Conservation (phyloP, 2,797 vertebrate genomes). For the Rhabdomys pumilio region DNA sequence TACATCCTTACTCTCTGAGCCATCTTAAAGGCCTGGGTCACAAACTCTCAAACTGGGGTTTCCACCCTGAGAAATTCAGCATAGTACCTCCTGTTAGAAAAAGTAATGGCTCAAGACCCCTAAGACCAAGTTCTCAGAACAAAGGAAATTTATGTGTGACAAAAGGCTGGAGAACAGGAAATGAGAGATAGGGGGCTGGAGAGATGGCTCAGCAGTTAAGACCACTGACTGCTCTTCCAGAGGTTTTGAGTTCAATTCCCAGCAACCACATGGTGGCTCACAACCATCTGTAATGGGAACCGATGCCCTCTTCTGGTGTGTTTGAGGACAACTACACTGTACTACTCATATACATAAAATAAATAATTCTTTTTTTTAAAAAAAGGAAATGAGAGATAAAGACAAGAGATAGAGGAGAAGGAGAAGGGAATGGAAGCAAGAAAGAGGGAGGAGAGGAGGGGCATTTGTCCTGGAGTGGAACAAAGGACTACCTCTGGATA, state of each 20-base stretch:
- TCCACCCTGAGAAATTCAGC: neutral
- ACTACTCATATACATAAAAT: too few species aligned
- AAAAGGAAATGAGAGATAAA: neutral
- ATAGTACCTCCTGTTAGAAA: neutral
- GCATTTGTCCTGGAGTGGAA: neutral
- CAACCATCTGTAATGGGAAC: too few species aligned
- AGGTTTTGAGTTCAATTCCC: too few species aligned
- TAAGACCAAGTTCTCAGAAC: neutral
- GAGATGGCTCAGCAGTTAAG: too few species aligned
- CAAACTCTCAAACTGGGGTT: neutral
- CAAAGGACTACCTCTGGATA: neutral
- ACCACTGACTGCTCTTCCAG: too few species aligned
- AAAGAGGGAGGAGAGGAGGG: neutral
- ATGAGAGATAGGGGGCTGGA: neutral
- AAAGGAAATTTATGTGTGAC: neutral
- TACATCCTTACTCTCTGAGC: neutral
- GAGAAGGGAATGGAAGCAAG: neutral
- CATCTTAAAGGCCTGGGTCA: neutral
- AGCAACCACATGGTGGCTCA: too few species aligned
- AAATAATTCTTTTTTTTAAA: too few species aligned
- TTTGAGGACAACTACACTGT: too few species aligned
- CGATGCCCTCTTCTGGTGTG: too few species aligned
- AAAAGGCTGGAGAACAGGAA: neutral
- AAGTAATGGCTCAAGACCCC: neutral
- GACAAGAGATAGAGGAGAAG: neutral